phyloP scores from a whole-genome alignment of 1,140 invertebrate genomes.

The Drosophila chauvacae region DNA sequence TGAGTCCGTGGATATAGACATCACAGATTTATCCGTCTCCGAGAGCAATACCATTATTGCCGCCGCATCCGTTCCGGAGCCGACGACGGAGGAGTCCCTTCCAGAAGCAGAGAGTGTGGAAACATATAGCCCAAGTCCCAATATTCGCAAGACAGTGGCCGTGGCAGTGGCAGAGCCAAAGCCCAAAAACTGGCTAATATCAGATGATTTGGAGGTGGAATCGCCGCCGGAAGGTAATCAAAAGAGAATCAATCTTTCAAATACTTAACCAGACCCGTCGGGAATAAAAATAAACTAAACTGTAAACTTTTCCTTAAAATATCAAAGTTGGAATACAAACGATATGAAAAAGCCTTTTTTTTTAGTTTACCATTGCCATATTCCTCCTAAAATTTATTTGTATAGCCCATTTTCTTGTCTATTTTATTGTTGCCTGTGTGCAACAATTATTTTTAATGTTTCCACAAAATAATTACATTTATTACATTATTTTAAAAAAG shows the following conservation, averaged over 20 bases:
- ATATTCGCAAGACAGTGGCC: constrained; percentile 22
- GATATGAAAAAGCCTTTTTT: neutral
- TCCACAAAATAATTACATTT: too few species aligned
- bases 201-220: constrained; percentile 33
- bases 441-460: too few species aligned
- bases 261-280: neutral
- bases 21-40: constrained; percentile 38
- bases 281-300: too few species aligned
- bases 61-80: constrained; percentile 1
- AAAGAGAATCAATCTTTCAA: neutral
- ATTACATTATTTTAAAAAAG: too few species aligned
- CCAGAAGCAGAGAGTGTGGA: constrained; percentile 19
- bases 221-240: constrained; percentile 33
- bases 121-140: constrained; percentile 12
- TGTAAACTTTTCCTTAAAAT: neutral
- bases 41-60: constrained; percentile 25
- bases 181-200: constrained; percentile 45
- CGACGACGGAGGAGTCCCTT: constrained; percentile 10
- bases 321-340: neutral
- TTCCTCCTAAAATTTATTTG: too few species aligned
- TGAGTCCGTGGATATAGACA: constrained; percentile 44
- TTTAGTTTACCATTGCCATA: neutral
- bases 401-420: too few species aligned
- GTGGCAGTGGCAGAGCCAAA: constrained; percentile 14
- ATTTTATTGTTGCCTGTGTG: too few species aligned